Evolutionary conservation across 2,888 invertebrate species (phyloP).

Genomic region (Nomada flava): DNA sequence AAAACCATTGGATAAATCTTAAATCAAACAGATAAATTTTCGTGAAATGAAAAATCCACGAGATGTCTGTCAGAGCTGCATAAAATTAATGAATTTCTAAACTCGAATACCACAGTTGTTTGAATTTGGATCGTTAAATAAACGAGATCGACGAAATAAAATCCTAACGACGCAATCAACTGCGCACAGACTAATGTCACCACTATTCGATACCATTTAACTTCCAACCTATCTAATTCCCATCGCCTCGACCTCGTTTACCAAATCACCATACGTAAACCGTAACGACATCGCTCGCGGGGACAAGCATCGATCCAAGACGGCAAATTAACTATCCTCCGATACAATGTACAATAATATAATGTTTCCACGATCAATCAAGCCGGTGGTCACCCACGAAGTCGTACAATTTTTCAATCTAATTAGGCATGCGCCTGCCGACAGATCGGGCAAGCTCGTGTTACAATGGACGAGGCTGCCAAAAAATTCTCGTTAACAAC

Average conservation of each 20-base stretch:
- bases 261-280: neutral
- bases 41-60: neutral
- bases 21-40: neutral
- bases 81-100: no score
- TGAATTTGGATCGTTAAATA: no score
- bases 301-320: neutral
- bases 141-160: no score
- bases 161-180: no score
- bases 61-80: no score
- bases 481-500: slow-evolving; percentile 45
- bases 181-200: no score
- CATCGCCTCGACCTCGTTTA: neutral
- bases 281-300: no score
- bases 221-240: neutral
- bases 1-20: slow-evolving; percentile 5
- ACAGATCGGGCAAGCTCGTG: slow-evolving; percentile 42
- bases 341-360: neutral
- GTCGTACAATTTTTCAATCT: slow-evolving; percentile 33
- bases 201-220: no score
- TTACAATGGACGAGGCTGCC: slow-evolving; percentile 36
- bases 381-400: neutral
- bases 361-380: neutral
- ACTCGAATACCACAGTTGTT: no score
- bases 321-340: neutral
- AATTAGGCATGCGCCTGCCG: slow-evolving; percentile 42